phyloP scores from a whole-genome alignment of 2,888 invertebrate species.

The Epicampocera succincta region DNA sequence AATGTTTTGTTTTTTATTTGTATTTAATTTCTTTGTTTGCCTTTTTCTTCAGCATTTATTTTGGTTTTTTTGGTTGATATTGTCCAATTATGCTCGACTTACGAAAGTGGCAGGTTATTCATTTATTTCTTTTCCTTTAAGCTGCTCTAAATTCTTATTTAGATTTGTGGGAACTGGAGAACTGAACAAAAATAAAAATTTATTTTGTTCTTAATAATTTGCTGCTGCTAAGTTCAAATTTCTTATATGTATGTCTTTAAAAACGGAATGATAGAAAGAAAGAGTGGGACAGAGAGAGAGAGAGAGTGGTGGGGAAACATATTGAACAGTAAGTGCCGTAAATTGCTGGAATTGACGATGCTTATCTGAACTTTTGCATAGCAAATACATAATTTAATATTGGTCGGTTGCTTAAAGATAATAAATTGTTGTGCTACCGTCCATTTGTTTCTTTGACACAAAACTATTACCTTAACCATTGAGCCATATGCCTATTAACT shows the following conservation, averaged over 20 bases:
- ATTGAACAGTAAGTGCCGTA: slow-evolving; percentile 1
- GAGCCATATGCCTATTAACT: slow-evolving; percentile 65
- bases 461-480: slow-evolving; percentile 66
- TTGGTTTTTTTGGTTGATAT: slow-evolving; percentile 63
- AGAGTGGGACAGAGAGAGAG: not conserved
- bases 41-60: slow-evolving; percentile 48
- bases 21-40: slow-evolving; percentile 24
- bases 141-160: not conserved
- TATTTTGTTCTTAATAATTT: not conserved
- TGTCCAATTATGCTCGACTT: slow-evolving; percentile 57
- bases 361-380: slow-evolving; percentile 40
- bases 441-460: slow-evolving; percentile 64
- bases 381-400: slow-evolving; percentile 58
- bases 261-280: not conserved
- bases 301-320: not conserved
- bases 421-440: slow-evolving; percentile 61
- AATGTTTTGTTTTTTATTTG: slow-evolving; percentile 46
- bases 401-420: slow-evolving; percentile 39
- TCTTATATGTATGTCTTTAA: not conserved
- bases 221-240: slow-evolving; percentile 27
- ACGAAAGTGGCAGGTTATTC: slow-evolving; percentile 32
- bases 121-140: not conserved
- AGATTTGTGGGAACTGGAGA: slow-evolving; percentile 55
- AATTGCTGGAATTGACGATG: slow-evolving; percentile 25
- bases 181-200: slow-evolving; percentile 28